phyloP scores from a whole-genome alignment of 2,888 invertebrate genomes.

The Chirona hameri region DNA sequence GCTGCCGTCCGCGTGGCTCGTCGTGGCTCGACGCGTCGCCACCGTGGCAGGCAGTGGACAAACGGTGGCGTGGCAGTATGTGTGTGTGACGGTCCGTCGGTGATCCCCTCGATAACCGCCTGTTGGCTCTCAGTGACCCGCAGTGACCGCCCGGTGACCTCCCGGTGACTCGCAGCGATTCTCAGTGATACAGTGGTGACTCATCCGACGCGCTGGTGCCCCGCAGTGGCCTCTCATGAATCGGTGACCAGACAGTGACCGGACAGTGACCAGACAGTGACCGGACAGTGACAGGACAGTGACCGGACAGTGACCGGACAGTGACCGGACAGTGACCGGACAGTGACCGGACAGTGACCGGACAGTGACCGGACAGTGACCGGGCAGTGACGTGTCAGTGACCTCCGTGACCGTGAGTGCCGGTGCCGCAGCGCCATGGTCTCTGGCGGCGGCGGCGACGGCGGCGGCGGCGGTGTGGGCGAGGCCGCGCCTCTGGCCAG shows the following conservation, averaged over 20 bases:
- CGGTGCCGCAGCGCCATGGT: constrained; percentile 10
- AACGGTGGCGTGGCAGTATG: no score
- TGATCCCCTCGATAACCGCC: background rate
- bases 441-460: background rate
- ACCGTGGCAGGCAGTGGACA: no score
- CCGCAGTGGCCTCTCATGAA: no score
- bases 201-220: no score
- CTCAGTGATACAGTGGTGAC: no score
- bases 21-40: no score
- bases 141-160: background rate
- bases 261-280: no score
- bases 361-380: no score
- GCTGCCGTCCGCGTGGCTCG: no score
- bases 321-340: background rate
- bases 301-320: background rate
- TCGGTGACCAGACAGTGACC: no score
- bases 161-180: background rate
- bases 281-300: no score
- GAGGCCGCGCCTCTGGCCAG: background rate
- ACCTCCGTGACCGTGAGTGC: background rate
- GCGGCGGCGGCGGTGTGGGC: background rate
- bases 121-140: background rate
- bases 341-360: no score
- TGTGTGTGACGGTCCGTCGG: background rate
- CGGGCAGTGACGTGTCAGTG: background rate